Base-by-base conservation (phyloP, 2,113 vertebrate genomes). In the Entomyzon cyanotis region DNA sequence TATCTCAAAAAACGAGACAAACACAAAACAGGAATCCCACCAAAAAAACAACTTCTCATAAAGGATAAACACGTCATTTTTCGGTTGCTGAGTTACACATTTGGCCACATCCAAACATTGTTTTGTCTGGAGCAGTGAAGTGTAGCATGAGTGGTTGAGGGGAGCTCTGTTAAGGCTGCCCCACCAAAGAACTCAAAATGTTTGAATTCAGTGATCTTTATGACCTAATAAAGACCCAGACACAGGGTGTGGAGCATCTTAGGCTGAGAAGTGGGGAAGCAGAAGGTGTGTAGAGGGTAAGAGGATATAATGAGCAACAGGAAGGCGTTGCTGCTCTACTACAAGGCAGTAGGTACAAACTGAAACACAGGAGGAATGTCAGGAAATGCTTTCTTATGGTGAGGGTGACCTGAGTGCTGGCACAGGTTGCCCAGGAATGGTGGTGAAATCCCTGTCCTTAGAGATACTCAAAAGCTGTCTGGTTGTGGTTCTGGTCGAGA, bases 391-490 rank as follows among this genome's bases (percentile, higher is more conserved):
- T 80, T 31, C 10, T 52, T 30, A 31, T 9, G 35, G 21, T 69
- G 21, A 63, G 49, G 24, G 7, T 60, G 22, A 44, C 4, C 0
- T 0, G 2, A 84, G 39, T 21, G 11, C 59, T 82, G 49, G 18
- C 11, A 49, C 31, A 35, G 49, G 13, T 41, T 82, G 39, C 18
- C 21, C 18, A 7, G 59, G 64, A 44, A 42, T 9, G 3, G 5
- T 68, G 44, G 31, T 35, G 7, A n/a, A 39, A 33, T 92, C 35
- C 62, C n/a, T 41, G 14, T 65, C 27, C 25, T 67, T 37, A 50
- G 63, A 58, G 47, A 22, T 39, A 16, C 0, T 65, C 27, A 41
- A 2, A 56, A 80, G 41, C 23, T 23, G 0, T 46, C 25, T 56
- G 37, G 53, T 3, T 22, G 1, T 1, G 4, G 13, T 47, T 56